Percentiles rank a stretch among this genome's conserved stretches.
Evolutionary conservation across 2,113 vertebrate genomes (phyloP).

Genomic region (Myxocyprinus asiaticus): DNA sequence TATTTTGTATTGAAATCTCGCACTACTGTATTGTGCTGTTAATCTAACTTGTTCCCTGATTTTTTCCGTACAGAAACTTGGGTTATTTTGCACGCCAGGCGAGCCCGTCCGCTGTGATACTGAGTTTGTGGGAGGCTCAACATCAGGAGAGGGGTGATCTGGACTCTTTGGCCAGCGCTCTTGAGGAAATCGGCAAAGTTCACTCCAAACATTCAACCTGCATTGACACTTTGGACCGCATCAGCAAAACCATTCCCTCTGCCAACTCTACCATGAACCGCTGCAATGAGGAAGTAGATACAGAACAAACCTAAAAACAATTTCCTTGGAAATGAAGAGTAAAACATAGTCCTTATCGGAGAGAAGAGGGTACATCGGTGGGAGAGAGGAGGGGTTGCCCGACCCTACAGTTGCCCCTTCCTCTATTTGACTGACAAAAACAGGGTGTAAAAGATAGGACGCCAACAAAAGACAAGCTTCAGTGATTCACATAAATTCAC

Average conservation of each 20-base stretch:
- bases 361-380: neutral
- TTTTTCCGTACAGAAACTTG: conserved; percentile 80
- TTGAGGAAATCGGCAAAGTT: conserved; percentile 95
- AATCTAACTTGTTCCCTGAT: conserved; percentile 61
- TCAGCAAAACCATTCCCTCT: conserved; percentile 78
- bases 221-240: conserved; percentile 77
- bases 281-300: conserved; percentile 58
- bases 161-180: conserved; percentile 92
- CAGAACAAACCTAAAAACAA: conserved; percentile 63
- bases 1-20: too few relatives aligned
- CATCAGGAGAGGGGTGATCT: conserved; percentile 92
- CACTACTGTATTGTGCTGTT: neutral
- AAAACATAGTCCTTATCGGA: neutral
- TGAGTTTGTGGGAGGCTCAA: conserved; percentile 96
- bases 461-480: conserved; percentile 35
- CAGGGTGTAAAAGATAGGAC: conserved; percentile 21
- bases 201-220: conserved; percentile 80
- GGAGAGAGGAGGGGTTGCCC: neutral
- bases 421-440: conserved; percentile 28
- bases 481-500: conserved; percentile 15
- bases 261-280: conserved; percentile 51
- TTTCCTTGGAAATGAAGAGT: neutral
- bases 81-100: conserved; percentile 90
- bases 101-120: conserved; percentile 91
- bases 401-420: neutral